A percentile compares a stretch with the other conserved stretches of the same genome.
These are phyloP conservation scores for Anastrepha obliqua DNA, from an alignment of 1,140 invertebrate species.

Conservation along the genomic window DNA sequence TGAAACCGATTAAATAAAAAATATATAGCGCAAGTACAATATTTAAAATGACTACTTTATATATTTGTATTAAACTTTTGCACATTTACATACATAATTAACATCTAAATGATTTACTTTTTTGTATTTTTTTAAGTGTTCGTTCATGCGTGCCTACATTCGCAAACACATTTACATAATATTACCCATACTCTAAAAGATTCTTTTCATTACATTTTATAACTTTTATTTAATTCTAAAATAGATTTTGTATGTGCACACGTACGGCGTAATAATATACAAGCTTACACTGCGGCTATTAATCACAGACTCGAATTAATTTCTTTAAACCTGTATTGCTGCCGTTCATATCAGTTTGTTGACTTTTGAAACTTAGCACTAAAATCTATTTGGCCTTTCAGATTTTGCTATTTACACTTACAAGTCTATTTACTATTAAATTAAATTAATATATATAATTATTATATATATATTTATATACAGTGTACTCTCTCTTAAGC, in stretches of 20 bases:
- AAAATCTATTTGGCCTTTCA: slow-evolving; percentile 37
- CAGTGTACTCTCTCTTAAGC: not conserved
- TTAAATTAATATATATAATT: not conserved
- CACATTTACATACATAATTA: slow-evolving; percentile 42
- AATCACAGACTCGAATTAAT: slow-evolving; percentile 41
- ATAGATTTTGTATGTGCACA: not conserved
- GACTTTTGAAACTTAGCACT: slow-evolving; percentile 44
- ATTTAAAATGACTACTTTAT: slow-evolving; percentile 40
- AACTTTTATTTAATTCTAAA: slow-evolving; percentile 12
- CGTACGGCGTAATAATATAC: slow-evolving; percentile 11
- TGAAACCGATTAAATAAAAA: no score
- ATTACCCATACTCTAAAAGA: slow-evolving; percentile 7
- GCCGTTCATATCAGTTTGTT: slow-evolving; percentile 8
- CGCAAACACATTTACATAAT: slow-evolving; percentile 11
- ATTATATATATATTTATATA: not conserved
- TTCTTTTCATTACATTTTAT: not conserved
- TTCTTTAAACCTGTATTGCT: slow-evolving; percentile 29
- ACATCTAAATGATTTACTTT: slow-evolving; percentile 23
- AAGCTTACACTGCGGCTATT: slow-evolving; percentile 27
- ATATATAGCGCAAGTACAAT: no score
- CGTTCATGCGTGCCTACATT: not conserved
- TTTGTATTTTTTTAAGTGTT: slow-evolving; percentile 18
- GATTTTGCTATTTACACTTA: slow-evolving; percentile 34
- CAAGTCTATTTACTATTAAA: not conserved
- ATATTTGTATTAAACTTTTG: slow-evolving; percentile 50